Base-by-base conservation (phyloP, 2,797 vertebrate species). In the Dallia pectoralis region DNA sequence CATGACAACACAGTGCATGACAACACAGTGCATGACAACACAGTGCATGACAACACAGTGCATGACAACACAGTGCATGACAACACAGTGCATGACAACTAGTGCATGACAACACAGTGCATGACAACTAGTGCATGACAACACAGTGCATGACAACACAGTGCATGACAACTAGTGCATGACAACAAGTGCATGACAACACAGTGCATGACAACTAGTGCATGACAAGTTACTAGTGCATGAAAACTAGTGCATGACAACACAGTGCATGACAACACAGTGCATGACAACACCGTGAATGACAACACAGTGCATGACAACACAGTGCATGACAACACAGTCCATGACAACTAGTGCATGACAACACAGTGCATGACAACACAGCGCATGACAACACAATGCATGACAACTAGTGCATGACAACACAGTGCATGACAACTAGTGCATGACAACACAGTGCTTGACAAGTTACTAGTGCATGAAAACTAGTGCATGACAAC, bases 291-390 rank as follows among this genome's bases (percentile, higher is more conserved):
- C n/a, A n/a, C n/a, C n/a, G n/a, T n/a, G n/a, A n/a, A n/a, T n/a
- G n/a, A n/a, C n/a, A n/a, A n/a, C 92, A 89, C 76, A 88, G 90
- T 87, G 91, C 91, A 89, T 93, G 91, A 91, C 75, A 77, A 85
- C 86, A 77, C 88, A 84, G 83, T 61, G 85, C 92, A 80, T 89
- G 87, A 92, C 92, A 91, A 92, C 91, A 71, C 79, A 33, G 67
- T 68, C 71, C 73, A 72, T 62, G n/a, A n/a, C n/a, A n/a, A n/a
- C n/a, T 77, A 88, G 90, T 87, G 91, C 91, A 89, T 93, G 91
- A 91, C 75, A 77, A 85, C 86, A 77, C 88, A 84, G 83, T 61
- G 85, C 92, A 80, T 89, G 87, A 92, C 92, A 91, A 92, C 91
- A 71, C 79, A 33, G 67, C 70, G 73, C 73, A 72, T 62, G n/a